phyloP scores from a whole-genome alignment of 2,113 vertebrate genomes.

The Cryptomyrus ogoouensis region DNA sequence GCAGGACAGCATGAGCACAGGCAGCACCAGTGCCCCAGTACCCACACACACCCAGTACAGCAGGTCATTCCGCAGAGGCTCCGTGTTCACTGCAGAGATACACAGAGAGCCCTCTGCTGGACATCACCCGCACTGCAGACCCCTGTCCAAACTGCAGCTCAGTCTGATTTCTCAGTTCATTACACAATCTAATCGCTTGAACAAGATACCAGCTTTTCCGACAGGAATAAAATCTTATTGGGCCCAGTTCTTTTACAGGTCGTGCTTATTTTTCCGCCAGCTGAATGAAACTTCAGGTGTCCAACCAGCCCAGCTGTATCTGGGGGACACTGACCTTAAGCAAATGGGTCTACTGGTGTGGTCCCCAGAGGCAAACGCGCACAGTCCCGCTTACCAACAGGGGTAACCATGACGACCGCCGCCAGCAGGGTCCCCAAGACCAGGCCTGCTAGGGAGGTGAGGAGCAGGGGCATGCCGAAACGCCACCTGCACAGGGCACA shows the following conservation, averaged over 20 bases:
- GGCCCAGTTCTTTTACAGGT: not conserved
- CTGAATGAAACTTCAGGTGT: not conserved
- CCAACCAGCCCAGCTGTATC: not conserved
- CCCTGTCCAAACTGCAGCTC: not conserved
- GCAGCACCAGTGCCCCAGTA: conserved; percentile 7
- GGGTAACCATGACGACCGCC: conserved; percentile 14
- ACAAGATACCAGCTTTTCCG: not conserved
- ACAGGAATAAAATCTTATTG: not conserved
- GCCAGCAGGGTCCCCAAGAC: conserved; percentile 21
- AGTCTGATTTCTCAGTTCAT: not conserved
- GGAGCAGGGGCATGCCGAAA: conserved; percentile 3
- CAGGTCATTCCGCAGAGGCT: conserved; percentile 9
- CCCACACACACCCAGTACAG: conserved; percentile 22
- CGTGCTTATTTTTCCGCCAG: not conserved
- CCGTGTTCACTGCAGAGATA: conserved; percentile 6
- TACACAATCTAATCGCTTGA: not conserved
- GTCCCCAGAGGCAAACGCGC: not conserved
- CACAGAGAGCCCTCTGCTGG: not conserved
- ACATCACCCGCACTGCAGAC: not conserved
- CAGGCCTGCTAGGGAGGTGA: conserved; percentile 18
- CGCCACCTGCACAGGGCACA: conserved; percentile 21
- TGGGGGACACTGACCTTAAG: not conserved
- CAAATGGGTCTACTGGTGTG: not conserved
- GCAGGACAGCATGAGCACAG: conserved; percentile 10
- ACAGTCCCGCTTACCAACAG: not conserved